These are phyloP conservation scores for Callinectes sapidus DNA, from an alignment of 2,888 invertebrate species.

Conservation along the genomic window DNA sequence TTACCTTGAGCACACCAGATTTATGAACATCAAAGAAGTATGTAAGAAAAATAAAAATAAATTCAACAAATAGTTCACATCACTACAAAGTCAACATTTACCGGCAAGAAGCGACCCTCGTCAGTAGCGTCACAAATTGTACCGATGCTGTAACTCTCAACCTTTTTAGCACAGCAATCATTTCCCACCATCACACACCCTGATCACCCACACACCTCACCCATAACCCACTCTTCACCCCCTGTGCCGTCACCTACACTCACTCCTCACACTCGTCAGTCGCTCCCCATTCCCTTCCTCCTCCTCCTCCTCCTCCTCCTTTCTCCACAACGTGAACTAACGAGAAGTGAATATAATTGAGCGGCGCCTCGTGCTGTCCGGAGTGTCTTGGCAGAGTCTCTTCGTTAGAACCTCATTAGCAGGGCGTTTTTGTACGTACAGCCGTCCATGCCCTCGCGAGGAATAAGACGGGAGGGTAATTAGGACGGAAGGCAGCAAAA, in stretches of 20 bases:
- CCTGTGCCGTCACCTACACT: neutral
- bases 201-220: neutral
- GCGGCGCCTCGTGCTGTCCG: neutral
- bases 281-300: neutral
- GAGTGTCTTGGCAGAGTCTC: neutral
- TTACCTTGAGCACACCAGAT: neutral
- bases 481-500: neutral
- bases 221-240: neutral
- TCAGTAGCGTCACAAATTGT: neutral
- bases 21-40: neutral
- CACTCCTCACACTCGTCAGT: neutral
- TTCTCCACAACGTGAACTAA: neutral
- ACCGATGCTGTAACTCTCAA: neutral
- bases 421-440: neutral
- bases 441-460: neutral
- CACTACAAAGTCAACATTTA: neutral
- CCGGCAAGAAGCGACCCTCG: neutral
- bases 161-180: neutral
- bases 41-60: neutral
- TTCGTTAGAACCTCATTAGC: conserved; percentile 32
- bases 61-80: neutral
- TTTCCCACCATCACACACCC: neutral
- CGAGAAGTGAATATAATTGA: conserved; percentile 24
- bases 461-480: neutral
- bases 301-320: neutral